A percentile compares a stretch with the other conserved stretches of the same genome.
These are phyloP conservation scores for Rhyacophila evoluta DNA, from an alignment of 2,888 invertebrate species.

Conservation along the genomic window DNA sequence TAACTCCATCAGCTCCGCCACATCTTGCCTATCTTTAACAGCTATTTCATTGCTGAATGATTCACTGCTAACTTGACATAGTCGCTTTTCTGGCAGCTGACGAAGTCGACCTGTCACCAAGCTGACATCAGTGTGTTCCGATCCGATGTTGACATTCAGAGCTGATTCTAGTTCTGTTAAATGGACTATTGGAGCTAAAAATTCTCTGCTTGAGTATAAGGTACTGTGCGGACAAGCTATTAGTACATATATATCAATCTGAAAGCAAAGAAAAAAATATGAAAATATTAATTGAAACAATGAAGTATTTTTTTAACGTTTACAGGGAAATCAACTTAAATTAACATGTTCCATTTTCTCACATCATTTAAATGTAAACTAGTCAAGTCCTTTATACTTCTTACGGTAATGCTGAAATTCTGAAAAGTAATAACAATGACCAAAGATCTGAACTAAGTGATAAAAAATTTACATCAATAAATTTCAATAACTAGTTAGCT, in stretches of 20 bases:
- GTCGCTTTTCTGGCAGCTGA: constrained; percentile 74
- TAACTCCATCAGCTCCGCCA: constrained; percentile 60
- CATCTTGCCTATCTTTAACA: constrained; percentile 68
- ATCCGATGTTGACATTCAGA: constrained; percentile 69
- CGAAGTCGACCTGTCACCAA: constrained; percentile 83
- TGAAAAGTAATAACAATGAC: too few species aligned
- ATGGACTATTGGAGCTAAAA: constrained; percentile 90
- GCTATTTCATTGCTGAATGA: constrained; percentile 63
- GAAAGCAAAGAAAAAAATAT: too few species aligned
- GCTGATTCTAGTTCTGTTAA: constrained; percentile 93
- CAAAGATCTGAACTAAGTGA: too few species aligned
- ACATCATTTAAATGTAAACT: too few species aligned
- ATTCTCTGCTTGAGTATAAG: constrained; percentile 85
- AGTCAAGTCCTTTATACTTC: too few species aligned
- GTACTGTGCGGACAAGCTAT: constrained; percentile 94
- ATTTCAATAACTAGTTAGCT: too few species aligned
- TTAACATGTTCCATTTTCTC: too few species aligned
- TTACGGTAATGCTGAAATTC: too few species aligned
- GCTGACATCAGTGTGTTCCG: constrained; percentile 61
- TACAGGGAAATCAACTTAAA: too few species aligned
- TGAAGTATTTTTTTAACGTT: too few species aligned
- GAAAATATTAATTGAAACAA: too few species aligned
- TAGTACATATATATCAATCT: constrained; percentile 93
- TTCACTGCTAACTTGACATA: constrained; percentile 58
- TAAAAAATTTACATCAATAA: too few species aligned